phyloP scores from a whole-genome alignment of 2,113 vertebrate species.

The Galemys pyrenaicus region DNA sequence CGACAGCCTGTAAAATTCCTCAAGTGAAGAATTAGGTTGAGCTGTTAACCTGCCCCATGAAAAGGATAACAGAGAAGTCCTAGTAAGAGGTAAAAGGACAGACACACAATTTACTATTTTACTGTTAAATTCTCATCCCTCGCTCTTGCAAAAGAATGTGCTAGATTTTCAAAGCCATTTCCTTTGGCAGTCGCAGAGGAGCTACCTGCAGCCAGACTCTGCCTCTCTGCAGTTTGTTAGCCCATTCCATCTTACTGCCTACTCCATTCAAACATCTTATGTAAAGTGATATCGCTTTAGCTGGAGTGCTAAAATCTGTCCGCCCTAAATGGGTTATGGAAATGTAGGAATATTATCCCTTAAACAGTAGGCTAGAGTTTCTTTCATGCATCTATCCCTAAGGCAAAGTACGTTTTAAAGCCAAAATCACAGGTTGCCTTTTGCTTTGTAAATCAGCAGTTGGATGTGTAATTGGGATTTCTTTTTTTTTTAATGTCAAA shows the following conservation, averaged over 20 bases:
- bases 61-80: constrained; percentile 72
- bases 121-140: constrained; percentile 55
- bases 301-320: constrained; percentile 59
- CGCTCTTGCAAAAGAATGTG: constrained; percentile 22
- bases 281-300: constrained; percentile 51
- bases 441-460: constrained; percentile 79
- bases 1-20: constrained; percentile 66
- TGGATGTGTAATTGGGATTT: constrained; percentile 72
- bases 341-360: constrained; percentile 74
- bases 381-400: constrained; percentile 74
- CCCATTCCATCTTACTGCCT: constrained; percentile 1
- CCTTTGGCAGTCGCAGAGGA: constrained; percentile 36
- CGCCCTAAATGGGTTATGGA: constrained; percentile 67
- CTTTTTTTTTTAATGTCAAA: constrained; percentile 65
- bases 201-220: background rate
- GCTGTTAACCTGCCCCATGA: constrained; percentile 70
- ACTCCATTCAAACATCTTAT: constrained; percentile 34
- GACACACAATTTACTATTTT: constrained; percentile 54
- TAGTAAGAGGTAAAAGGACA: constrained; percentile 60
- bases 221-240: constrained; percentile 26
- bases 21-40: constrained; percentile 68
- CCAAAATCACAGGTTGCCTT: constrained; percentile 69
- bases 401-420: constrained; percentile 70
- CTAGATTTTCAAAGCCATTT: constrained; percentile 58
- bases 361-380: constrained; percentile 76